Evolutionary conservation across 2,888 invertebrate genomes (phyloP).

Genomic region (Hedychridium roseum): DNA sequence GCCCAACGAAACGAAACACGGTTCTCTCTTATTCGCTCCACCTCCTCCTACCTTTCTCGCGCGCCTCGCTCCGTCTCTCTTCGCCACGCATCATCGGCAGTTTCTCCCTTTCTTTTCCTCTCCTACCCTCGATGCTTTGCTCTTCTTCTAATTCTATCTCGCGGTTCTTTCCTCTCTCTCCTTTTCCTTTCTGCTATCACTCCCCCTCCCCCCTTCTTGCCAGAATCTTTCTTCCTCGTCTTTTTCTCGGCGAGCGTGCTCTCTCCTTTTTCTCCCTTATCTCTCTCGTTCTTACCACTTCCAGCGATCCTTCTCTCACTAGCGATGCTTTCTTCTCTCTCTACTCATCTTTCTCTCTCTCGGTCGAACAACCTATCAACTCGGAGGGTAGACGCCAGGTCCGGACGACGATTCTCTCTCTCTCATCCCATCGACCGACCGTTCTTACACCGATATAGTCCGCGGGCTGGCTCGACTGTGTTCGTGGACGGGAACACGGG

Average conservation of each 20-base stretch:
- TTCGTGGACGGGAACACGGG: constrained; percentile 56
- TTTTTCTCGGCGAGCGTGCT: constrained; percentile 19
- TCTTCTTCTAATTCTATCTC: constrained; percentile 62
- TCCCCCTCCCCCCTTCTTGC: constrained; percentile 6
- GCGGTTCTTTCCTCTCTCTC: constrained; percentile 32
- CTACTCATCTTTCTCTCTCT: constrained; percentile 27
- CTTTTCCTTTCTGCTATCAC: not conserved
- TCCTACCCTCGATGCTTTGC: constrained; percentile 24
- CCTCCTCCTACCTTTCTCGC: constrained; percentile 37
- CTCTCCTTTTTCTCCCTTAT: constrained; percentile 5
- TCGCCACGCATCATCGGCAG: constrained; percentile 17
- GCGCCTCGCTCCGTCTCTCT: constrained; percentile 28
- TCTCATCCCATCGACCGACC: constrained; percentile 62
- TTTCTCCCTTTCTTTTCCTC: constrained; percentile 15
- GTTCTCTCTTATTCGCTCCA: constrained; percentile 56
- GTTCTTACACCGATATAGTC: constrained; percentile 62
- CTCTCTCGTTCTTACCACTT: constrained; percentile 6
- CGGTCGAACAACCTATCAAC: constrained; percentile 51
- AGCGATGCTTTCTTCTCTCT: constrained; percentile 2
- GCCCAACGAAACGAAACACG: constrained; percentile 54
- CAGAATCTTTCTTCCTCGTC: constrained; percentile 7
- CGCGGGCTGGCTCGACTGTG: constrained; percentile 53
- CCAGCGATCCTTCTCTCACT: constrained; percentile 3
- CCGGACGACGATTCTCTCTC: constrained; percentile 58
- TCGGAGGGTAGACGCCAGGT: constrained; percentile 61